A percentile compares a stretch with the other conserved stretches of the same genome.
Evolutionary conservation across 37 sponge, comb jelly and placozoan species (phyloP).

Genomic region (Dysidea cf. avara): DNA sequence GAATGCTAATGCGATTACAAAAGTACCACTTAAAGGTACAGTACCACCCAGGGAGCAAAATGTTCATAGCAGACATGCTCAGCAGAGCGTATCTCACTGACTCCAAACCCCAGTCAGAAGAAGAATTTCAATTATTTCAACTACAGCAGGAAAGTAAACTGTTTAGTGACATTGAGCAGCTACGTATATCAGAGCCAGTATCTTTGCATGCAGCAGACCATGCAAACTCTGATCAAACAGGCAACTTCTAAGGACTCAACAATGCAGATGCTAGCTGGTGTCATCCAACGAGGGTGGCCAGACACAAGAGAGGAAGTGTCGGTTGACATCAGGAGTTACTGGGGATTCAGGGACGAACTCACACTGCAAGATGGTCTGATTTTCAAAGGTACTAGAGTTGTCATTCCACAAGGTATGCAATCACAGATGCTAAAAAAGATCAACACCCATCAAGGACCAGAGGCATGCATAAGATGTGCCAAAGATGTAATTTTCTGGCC

Average conservation of each 20-base stretch:
- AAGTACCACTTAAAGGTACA: no score
- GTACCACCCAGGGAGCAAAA: background rate
- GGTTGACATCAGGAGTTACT: background rate
- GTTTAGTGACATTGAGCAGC: no score
- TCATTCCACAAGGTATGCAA: slow-evolving; percentile 9
- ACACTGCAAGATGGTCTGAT: slow-evolving; percentile 12
- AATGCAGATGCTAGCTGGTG: slow-evolving; percentile 3
- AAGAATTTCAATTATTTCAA: no score
- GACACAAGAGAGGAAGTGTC: background rate
- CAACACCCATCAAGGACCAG: slow-evolving; percentile 15
- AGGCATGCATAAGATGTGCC: background rate
- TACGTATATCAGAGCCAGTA: no score
- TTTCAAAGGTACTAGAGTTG: background rate
- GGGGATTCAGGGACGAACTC: background rate
- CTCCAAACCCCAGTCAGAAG: no score
- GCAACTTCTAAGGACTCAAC: slow-evolving; percentile 8
- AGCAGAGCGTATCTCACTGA: no score
- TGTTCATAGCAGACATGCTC: slow-evolving; percentile 17
- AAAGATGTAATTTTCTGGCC: slow-evolving; percentile 29
- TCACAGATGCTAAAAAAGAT: background rate
- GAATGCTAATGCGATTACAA: no score
- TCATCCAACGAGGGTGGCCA: slow-evolving; percentile 15
- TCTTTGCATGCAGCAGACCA: no score
- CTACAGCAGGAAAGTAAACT: no score
- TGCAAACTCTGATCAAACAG: no score